Conservation (phyloP, 2,888 invertebrate species). For the Rhaphigaster nebulosa region DNA sequence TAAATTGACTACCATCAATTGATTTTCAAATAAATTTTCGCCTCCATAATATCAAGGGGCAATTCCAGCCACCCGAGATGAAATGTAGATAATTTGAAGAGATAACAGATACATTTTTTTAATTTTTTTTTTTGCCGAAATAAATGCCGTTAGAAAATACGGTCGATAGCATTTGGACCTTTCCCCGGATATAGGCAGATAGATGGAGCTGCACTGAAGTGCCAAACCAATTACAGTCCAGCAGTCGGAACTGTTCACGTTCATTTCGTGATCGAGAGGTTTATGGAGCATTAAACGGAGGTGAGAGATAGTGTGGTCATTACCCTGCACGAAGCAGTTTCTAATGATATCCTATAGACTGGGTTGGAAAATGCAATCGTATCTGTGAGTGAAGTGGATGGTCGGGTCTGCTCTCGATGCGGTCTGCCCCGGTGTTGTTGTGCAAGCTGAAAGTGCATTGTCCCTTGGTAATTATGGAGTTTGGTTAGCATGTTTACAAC, state of each 20-base stretch:
- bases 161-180: neutral
- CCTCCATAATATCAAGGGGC: too few relatives aligned
- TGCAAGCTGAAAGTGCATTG: neutral
- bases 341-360: neutral
- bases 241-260: neutral
- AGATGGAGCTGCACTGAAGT: neutral
- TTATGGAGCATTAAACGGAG: slow-evolving; percentile 25
- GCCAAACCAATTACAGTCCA: neutral
- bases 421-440: neutral
- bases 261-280: neutral
- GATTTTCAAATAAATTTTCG: too few relatives aligned
- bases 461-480: neutral
- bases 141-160: neutral
- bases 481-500: neutral
- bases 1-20: too few relatives aligned
- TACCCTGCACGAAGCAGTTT: neutral
- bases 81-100: neutral
- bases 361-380: neutral
- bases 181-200: neutral
- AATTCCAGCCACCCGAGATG: neutral
- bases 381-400: neutral
- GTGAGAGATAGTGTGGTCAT: neutral
- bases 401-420: neutral
- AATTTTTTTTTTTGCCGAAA: neutral
- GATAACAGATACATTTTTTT: too few relatives aligned